phyloP scores from a whole-genome alignment of 2,797 vertebrate species.

The Labeo calbasu region DNA sequence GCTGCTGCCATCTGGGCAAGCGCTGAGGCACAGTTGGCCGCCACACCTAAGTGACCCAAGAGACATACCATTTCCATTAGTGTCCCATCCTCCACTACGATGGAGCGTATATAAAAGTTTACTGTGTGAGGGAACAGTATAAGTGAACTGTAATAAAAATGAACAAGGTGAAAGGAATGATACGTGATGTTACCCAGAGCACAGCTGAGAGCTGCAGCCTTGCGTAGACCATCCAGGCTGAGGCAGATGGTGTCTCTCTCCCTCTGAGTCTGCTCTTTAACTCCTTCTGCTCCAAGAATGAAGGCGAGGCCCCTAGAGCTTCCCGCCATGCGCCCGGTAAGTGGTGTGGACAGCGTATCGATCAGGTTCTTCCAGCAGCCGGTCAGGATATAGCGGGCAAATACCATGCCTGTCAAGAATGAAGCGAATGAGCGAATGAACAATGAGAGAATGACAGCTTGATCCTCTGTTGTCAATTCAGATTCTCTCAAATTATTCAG shows the following conservation, averaged over 20 bases:
- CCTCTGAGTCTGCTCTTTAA: constrained; percentile 92
- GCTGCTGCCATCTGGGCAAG: constrained; percentile 97
- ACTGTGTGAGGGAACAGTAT: background rate
- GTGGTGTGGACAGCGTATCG: constrained; percentile 90
- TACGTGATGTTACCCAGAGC: constrained; percentile 81
- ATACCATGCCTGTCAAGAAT: constrained; percentile 81
- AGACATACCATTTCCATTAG: background rate
- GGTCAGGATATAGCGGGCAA: constrained; percentile 91
- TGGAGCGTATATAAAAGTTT: background rate
- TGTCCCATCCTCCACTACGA: background rate
- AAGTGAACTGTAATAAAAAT: background rate
- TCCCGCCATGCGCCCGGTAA: constrained; percentile 93
- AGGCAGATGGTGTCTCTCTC: constrained; percentile 94
- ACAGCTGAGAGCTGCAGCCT: constrained; percentile 93
- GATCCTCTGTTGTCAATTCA: background rate
- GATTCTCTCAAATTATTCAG: background rate
- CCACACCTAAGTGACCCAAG: constrained; percentile 81
- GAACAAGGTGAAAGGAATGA: background rate
- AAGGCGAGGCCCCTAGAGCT: constrained; percentile 92
- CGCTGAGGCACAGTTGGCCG: constrained; percentile 95
- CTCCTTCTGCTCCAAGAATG: constrained; percentile 90
- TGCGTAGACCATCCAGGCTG: constrained; percentile 92
- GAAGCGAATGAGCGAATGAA: background rate
- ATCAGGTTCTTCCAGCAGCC: constrained; percentile 98
- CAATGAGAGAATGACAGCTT: background rate